A percentile compares a stretch with the other conserved stretches of the same genome.
Conservation (phyloP, 2,888 invertebrate species). For the Macrosoma leucophasiata region DNA sequence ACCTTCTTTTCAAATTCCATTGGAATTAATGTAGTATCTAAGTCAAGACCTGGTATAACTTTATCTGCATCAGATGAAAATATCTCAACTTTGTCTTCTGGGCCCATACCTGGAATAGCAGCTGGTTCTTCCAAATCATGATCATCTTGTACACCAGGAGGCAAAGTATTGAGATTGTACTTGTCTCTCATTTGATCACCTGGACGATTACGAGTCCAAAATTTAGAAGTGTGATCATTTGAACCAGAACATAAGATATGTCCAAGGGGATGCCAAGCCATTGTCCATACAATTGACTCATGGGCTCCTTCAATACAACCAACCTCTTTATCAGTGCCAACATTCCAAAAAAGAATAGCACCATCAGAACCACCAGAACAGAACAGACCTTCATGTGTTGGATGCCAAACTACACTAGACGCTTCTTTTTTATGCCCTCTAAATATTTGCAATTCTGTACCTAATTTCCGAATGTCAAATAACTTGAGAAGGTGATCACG, state of each 20-base stretch:
- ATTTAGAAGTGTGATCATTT: conserved; percentile 99
- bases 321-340: conserved; percentile 98
- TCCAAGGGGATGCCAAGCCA: conserved; percentile 99
- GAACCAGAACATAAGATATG: conserved; percentile 99
- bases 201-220: conserved; percentile 99
- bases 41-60: conserved; percentile 90
- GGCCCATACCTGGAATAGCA: conserved; percentile 97
- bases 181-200: conserved; percentile 99
- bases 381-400: conserved; percentile 97
- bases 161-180: conserved; percentile 95
- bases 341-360: conserved; percentile 98
- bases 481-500: conserved; percentile 97
- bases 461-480: conserved; percentile 97
- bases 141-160: conserved; percentile 81
- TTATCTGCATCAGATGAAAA: conserved; percentile 77
- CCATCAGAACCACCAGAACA: conserved; percentile 99
- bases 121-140: conserved; percentile 83
- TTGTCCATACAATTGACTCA: conserved; percentile 99
- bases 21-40: conserved; percentile 79
- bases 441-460: conserved; percentile 97
- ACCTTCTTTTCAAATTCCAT: conserved; percentile 84
- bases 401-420: conserved; percentile 98
- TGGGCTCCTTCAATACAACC: conserved; percentile 99
- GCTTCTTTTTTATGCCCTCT: conserved; percentile 99
- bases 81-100: conserved; percentile 92